phyloP scores from a whole-genome alignment of 2,113 vertebrate genomes.

The Mohoua ochrocephala region DNA sequence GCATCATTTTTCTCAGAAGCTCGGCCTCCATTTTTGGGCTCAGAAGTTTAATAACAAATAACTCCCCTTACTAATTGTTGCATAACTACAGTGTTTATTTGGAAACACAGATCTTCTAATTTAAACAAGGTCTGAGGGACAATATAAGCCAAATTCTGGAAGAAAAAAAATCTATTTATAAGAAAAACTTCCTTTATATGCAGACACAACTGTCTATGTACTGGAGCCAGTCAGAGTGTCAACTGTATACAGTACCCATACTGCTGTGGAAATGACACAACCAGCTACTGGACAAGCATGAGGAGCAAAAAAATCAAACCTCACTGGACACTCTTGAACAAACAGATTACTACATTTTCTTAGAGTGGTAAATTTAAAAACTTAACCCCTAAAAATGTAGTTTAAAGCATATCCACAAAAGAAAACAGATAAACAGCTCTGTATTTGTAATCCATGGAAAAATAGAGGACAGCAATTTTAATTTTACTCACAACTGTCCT shows the following conservation, averaged over 20 bases:
- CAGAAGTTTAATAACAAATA: background rate
- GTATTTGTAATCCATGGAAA: background rate
- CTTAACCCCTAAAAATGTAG: background rate
- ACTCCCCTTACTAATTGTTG: background rate
- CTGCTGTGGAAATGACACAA: background rate
- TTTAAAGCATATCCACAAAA: background rate
- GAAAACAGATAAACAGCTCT: background rate
- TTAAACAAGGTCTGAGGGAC: background rate
- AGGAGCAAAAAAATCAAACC: background rate
- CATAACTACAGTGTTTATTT: background rate
- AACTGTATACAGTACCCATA: background rate
- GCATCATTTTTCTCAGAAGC: background rate
- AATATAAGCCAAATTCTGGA: background rate
- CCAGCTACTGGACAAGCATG: background rate
- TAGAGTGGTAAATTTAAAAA: background rate
- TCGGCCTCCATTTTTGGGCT: background rate
- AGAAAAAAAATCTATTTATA: rapidly evolving
- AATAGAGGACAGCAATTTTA: background rate
- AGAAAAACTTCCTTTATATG: background rate
- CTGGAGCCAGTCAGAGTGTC: background rate
- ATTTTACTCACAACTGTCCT: background rate
- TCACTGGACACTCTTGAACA: background rate
- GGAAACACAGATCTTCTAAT: background rate
- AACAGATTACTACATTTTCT: background rate
- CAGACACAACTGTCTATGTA: background rate